Conservation (phyloP, 2,113 vertebrate genomes). For the Ochotona princeps region DNA sequence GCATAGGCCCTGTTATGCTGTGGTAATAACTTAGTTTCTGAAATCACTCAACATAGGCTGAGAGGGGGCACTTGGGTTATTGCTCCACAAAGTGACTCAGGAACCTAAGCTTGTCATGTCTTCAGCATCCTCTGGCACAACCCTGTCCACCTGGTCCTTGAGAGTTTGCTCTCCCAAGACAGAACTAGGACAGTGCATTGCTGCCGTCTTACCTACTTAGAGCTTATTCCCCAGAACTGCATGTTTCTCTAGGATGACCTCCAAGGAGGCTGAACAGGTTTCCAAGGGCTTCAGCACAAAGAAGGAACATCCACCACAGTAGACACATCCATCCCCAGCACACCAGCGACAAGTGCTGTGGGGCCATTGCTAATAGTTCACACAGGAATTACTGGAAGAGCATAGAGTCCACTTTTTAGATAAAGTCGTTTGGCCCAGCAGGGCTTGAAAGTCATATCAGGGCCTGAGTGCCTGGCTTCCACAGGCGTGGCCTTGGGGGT, state of each 20-base stretch:
- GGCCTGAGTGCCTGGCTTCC: too few relatives aligned
- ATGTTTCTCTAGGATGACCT: not conserved
- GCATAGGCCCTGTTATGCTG: not conserved
- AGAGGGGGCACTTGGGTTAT: not conserved
- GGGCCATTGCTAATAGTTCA: too few relatives aligned
- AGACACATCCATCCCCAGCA: not conserved
- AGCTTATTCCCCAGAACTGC: not conserved
- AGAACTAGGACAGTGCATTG: not conserved
- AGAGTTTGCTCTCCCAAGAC: not conserved
- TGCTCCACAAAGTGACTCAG: not conserved
- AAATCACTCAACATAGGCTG: not conserved
- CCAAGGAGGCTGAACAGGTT: not conserved
- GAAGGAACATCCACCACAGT: not conserved
- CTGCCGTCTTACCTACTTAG: not conserved
- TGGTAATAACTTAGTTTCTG: not conserved
- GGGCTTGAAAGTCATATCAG: slow-evolving; percentile 23
- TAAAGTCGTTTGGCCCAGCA: slow-evolving; percentile 32
- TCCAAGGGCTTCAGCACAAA: not conserved
- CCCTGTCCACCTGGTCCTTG: not conserved
- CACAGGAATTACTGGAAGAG: not conserved
- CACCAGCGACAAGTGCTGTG: not conserved
- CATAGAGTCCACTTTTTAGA: not conserved
- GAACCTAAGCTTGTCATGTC: not conserved
- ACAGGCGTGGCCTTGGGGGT: too few relatives aligned
- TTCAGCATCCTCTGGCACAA: not conserved